Evolutionary conservation across 1,140 invertebrate species (phyloP), one percentile per base, ranked within the genome.

Genomic region (Meteorus sp.): DNA sequence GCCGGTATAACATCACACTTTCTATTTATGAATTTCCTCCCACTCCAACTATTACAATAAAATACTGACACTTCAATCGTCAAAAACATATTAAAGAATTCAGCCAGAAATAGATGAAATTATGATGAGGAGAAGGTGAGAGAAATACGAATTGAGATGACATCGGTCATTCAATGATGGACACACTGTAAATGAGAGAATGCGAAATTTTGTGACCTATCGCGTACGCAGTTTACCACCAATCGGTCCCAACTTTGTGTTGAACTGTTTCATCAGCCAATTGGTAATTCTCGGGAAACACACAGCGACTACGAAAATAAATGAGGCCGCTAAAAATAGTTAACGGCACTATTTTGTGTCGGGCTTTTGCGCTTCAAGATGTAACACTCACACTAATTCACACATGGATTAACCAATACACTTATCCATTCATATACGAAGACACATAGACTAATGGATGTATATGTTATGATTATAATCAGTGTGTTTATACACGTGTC

Each of bases 231-330:
- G 22, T 19, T 13, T 20, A 29, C 9, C 20, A 25, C 22, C 23
- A 45, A 31, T 20, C 53, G 62, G n/a, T n/a, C n/a, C n/a, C n/a
- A n/a, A n/a, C n/a, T n/a, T n/a, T n/a, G n/a, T n/a, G n/a, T n/a
- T n/a, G n/a, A n/a, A n/a, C n/a, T n/a, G n/a, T n/a, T n/a, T n/a
- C n/a, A n/a, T n/a, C n/a, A n/a, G 60, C 58, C 62, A 62, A 60
- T 56, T 56, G 55, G 50, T 52, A 51, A 35, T 59, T 45, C 62
- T 63, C 60, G 60, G 47, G 66, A 72, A 73, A 74, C 71, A 72
- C 68, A 68, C 62, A 45, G 60, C 63, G 64, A 53, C 62, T 65
- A 68, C 67, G 50, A 69, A 68, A 74, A 73, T 74, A 74, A 72
- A 68, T 52, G 39, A 53, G 54, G 57, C 64, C 50, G 43, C 45